These are phyloP conservation scores for Chrysopa pallens DNA, from an alignment of 1,140 invertebrate species.

Conservation along the genomic window DNA sequence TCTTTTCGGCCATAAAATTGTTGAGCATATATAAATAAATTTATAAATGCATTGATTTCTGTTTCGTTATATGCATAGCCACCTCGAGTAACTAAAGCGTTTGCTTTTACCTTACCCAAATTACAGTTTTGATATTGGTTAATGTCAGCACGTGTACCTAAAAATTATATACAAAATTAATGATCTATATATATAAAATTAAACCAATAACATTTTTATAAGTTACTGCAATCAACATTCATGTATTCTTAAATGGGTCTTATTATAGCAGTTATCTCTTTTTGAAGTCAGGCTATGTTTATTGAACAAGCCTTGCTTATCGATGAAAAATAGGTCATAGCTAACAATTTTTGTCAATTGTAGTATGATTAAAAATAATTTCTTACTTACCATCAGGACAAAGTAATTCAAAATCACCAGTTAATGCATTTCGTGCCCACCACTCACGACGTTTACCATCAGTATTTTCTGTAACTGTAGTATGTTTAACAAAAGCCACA, in stretches of 20 bases:
- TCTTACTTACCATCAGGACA: constrained; percentile 68
- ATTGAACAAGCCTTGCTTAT: too few species aligned
- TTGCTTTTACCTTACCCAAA: constrained; percentile 76
- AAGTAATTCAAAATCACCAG: constrained; percentile 82
- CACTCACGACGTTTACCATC: constrained; percentile 75
- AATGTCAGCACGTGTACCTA: constrained; percentile 53
- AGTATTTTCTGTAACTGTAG: constrained; percentile 78
- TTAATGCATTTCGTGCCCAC: constrained; percentile 85
- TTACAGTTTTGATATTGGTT: constrained; percentile 73
- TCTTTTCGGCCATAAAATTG: constrained; percentile 76
- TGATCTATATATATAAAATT: background rate
- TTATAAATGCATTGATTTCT: constrained; percentile 65
- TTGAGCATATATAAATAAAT: constrained; percentile 77
- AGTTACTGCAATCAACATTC: too few species aligned
- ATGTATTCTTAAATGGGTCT: too few species aligned
- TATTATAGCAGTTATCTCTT: too few species aligned
- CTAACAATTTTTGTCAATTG: background rate
- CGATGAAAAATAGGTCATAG: too few species aligned
- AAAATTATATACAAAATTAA: constrained; percentile 6
- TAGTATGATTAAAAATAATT: background rate
- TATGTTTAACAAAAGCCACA: constrained; percentile 87
- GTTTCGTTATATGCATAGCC: constrained; percentile 56
- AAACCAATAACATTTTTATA: too few species aligned
- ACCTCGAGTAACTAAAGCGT: constrained; percentile 76
- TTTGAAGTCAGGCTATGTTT: too few species aligned